A percentile compares a stretch with the other conserved stretches of the same genome.
Evolutionary conservation across 1,140 invertebrate species (phyloP).

Genomic region (Platorchestia sp.): DNA sequence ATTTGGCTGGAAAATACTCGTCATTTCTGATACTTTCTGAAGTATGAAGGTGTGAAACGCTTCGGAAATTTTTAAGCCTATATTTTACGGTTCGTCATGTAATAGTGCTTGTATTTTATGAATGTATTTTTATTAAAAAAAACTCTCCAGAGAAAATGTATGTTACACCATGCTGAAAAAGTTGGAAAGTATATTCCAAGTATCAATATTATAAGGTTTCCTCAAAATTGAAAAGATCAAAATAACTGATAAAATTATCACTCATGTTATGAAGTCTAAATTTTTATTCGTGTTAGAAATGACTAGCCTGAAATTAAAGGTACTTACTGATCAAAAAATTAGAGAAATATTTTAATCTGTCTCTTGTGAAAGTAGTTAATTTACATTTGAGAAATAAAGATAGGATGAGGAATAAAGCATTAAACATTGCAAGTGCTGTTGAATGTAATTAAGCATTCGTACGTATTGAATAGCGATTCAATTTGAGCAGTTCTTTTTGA

Average conservation of each 20-base stretch:
- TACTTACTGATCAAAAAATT: too few species aligned
- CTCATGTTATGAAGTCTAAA: not conserved
- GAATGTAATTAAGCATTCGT: too few species aligned
- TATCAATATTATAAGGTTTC: not conserved
- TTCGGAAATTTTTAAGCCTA: too few species aligned
- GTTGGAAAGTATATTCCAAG: not conserved
- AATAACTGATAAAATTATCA: not conserved
- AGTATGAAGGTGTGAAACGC: not conserved
- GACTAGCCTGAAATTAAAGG: too few species aligned
- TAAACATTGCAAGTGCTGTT: too few species aligned
- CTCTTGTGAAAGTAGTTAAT: too few species aligned
- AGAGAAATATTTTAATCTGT: too few species aligned
- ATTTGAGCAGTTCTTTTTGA: too few species aligned
- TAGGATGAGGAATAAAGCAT: too few species aligned
- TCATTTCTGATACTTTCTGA: not conserved
- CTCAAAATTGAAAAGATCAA: not conserved
- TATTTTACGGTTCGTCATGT: not conserved
- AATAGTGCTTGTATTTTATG: not conserved
- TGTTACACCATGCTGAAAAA: not conserved
- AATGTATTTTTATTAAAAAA: not conserved
- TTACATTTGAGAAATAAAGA: too few species aligned
- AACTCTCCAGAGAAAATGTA: not conserved
- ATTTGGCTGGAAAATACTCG: not conserved
- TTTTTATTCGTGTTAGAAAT: too few species aligned
- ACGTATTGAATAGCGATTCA: too few species aligned